These are phyloP conservation scores for Drosophila macrospina DNA, from an alignment of 2,888 invertebrate species.

Conservation along the genomic window DNA sequence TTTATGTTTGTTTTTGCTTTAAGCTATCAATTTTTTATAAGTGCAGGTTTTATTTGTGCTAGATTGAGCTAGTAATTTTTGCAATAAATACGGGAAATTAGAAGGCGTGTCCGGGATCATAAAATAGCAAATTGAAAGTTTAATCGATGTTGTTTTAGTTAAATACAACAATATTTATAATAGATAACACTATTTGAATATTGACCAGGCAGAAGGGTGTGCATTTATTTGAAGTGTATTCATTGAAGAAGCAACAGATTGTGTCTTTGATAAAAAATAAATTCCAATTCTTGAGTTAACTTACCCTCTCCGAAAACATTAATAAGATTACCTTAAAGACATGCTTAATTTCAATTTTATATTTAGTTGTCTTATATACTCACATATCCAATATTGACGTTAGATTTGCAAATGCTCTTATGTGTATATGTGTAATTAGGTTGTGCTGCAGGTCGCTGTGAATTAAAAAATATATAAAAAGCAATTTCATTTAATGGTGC, in stretches of 20 bases:
- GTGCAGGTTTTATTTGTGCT: conserved; percentile 30
- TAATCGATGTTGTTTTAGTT: conserved; percentile 17
- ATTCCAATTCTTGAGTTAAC: too few relatives aligned
- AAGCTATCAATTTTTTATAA: conserved; percentile 35
- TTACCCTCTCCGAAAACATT: conserved; percentile 13
- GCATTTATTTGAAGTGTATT: too few relatives aligned
- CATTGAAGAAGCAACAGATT: too few relatives aligned
- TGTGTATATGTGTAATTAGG: conserved; percentile 85
- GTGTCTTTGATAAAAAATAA: too few relatives aligned
- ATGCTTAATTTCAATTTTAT: conserved; percentile 39
- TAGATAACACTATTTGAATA: background rate
- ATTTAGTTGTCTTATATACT: conserved; percentile 79
- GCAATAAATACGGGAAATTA: conserved; percentile 33
- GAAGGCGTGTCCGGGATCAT: conserved; percentile 46
- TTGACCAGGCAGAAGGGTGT: background rate
- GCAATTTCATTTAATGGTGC: background rate
- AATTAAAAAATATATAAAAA: conserved; percentile 7
- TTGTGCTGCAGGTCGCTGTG: conserved; percentile 85
- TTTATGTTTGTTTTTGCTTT: conserved; percentile 29
- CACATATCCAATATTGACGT: conserved; percentile 86
- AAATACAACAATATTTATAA: conserved; percentile 22
- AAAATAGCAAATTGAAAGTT: conserved; percentile 38
- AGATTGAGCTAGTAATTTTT: conserved; percentile 38
- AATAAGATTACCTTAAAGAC: conserved; percentile 58
- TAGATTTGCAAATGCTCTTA: conserved; percentile 85